Evolutionary conservation across 2,113 vertebrate species (phyloP).

Genomic region (Oreocharis arfaki): DNA sequence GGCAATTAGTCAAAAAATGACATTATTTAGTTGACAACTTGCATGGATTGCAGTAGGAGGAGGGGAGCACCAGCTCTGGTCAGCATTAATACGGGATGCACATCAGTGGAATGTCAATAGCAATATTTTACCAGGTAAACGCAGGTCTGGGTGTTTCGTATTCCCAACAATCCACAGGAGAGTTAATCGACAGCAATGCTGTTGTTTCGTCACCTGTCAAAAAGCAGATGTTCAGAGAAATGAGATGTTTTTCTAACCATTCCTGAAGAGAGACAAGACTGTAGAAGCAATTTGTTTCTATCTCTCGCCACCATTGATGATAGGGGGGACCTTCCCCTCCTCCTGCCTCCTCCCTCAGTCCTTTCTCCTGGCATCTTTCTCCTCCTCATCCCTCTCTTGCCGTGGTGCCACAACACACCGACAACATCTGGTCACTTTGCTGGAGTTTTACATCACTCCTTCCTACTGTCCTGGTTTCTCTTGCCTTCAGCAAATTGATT

Average conservation of each 20-base stretch:
- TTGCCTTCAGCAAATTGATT: not conserved
- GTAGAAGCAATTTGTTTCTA: not conserved
- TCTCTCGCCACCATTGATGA: not conserved
- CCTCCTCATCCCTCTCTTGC: not conserved
- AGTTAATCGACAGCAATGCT: not conserved
- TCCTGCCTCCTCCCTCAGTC: not conserved
- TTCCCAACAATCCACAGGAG: not conserved
- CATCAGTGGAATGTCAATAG: not conserved
- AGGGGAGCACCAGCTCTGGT: not conserved
- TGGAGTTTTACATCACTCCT: not conserved
- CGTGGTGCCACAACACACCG: not conserved
- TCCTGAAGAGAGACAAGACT: not conserved
- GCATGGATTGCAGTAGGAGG: not conserved
- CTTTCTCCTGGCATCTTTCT: not conserved
- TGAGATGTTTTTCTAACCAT: not conserved
- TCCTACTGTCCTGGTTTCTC: not conserved
- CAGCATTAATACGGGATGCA: not conserved
- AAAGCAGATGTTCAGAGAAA: not conserved
- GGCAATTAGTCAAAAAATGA: not conserved
- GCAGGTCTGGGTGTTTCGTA: not conserved
- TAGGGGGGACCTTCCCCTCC: not conserved
- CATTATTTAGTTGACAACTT: not conserved
- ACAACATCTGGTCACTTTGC: not conserved
- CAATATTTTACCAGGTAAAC: not conserved
- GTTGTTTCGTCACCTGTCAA: not conserved